Base-by-base conservation (phyloP, 35 echinoderm and acorn worm genomes). In the Chiridota heheva region DNA sequence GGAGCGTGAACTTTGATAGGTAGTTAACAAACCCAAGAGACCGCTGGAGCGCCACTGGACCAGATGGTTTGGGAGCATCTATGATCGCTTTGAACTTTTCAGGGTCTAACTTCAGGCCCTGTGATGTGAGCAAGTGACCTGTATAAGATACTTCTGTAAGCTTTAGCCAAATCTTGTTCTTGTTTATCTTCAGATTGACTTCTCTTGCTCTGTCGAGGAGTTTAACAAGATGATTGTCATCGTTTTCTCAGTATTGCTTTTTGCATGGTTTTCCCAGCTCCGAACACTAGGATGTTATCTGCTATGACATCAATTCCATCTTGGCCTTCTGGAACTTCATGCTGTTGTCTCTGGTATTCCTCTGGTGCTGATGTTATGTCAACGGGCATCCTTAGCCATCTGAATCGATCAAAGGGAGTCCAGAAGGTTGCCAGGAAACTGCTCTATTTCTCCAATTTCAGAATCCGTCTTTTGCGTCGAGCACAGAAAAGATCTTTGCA, bases 351-450 rank as follows among this genome's bases (percentile, higher is more conserved):
- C 57, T 89, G 86, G 41, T 81, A 89, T 20, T 72, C 55, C 44
- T 89, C 77, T 65, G 86, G 68, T 31, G 86, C 65, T 26, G 67
- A 72, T 15, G 8, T 34, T 4, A 81, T 31, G 13, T 58, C 86
- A 75, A 89, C 81, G 13, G 86, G 86, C 57, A 89, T 64, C 25
- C 86, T 27, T 27, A 63, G 5, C 78, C 77, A 89, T 38, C 56
- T 26, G 68, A 66, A 89, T 69, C 86, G 45, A 2, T 82, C 89
- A 80, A 91, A 91, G 72, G 86, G 86, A 32, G 86, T 89, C 5
- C 83, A 72, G 44, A 90, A 90, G 5, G 67, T 65, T 1, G 87
- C 81, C 10, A 88, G 79, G 6, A 63, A 49, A 17, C 47, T 72
- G 29, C 75, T 81, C 27, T 88, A 44, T 7, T 88, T 66, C 59